Base-by-base conservation (phyloP, 2,797 vertebrate species). In the Aldrovandia affinis region DNA sequence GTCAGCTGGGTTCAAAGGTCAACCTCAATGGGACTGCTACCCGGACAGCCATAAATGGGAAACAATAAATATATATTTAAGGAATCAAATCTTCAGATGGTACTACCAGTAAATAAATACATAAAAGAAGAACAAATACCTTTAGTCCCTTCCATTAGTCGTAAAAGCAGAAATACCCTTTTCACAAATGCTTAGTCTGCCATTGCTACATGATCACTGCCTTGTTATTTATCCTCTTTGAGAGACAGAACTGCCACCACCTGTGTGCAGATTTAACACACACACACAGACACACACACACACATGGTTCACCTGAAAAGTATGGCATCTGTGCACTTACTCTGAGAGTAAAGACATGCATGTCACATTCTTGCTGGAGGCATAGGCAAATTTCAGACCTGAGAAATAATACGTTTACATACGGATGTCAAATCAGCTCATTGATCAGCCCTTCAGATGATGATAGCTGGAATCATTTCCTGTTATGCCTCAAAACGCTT, bases 381-480 rank as follows among this genome's bases (percentile, higher is more conserved):
- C 73, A n/a, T 18, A 6, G 8, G 68, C 39, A 73, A 42, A 73
- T 42, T 42, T 4, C 68, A 73, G 68, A 73, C 18, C 33, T 22
- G 18, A 42, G 18, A 73, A 33, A 73, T 73, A 73, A 42, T 33
- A 39, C 68, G 39, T 42, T 65, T 42, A 33, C 36, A 18, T 33
- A n/a, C 73, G 0, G 73, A 77, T 77, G 73, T 77, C 68, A 73
- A 73, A 73, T 39, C 68, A 18, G 25, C 39, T 77, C 42, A n/a
- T 77, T 47, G 39, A 77, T 77, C 42, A n/a, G 10, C 42, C 22
- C 73, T 44, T 44, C 20, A n/a, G 39, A 47, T 77, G 73, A 14
- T 0, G 12, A 3, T 20, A 8, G 15, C 39, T 47, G 18, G 42
- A 77, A 10, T 77, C 42, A 77, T 42, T 47, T 7, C 25, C 39